phyloP scores from a whole-genome alignment of 2,797 vertebrate genomes.

The Salarias fasciatus region DNA sequence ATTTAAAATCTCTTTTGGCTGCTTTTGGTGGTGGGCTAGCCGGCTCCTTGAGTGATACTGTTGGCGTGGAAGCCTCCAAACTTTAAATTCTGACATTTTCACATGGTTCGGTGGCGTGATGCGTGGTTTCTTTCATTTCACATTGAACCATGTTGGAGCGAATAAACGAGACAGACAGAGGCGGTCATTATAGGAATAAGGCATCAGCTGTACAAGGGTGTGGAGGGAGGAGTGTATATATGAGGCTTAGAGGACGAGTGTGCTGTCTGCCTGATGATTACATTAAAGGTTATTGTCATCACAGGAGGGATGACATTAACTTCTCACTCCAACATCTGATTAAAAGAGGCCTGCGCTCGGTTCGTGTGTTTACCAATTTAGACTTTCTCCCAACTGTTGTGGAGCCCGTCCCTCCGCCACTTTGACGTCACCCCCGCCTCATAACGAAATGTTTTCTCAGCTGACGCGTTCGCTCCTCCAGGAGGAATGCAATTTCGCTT shows the following conservation, averaged over 20 bases:
- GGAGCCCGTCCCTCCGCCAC: constrained; percentile 28
- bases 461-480: constrained; percentile 50
- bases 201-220: constrained; percentile 45
- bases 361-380: constrained; percentile 46
- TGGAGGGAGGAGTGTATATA: constrained; percentile 26
- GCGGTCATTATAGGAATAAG: constrained; percentile 53
- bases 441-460: constrained; percentile 48
- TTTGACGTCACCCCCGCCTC: constrained; percentile 69
- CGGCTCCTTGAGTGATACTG: too few species aligned
- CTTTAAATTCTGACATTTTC: constrained; percentile 5
- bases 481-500: constrained; percentile 63
- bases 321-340: constrained; percentile 40
- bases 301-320: constrained; percentile 62
- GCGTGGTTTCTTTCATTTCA: constrained; percentile 46
- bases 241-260: constrained; percentile 33
- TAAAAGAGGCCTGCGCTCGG: constrained; percentile 17
- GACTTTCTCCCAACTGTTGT: constrained; percentile 45
- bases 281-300: constrained; percentile 68
- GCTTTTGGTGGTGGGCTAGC: not conserved
- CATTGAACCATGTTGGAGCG: constrained; percentile 30
- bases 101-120: constrained; percentile 31
- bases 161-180: constrained; percentile 12
- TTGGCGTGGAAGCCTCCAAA: too few species aligned
- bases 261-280: constrained; percentile 52
- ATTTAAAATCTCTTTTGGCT: too few species aligned